Percentiles rank a stretch among this genome's conserved stretches.
Evolutionary conservation across 2,797 vertebrate species (phyloP).

Genomic region (Bryconaethiops microstoma): DNA sequence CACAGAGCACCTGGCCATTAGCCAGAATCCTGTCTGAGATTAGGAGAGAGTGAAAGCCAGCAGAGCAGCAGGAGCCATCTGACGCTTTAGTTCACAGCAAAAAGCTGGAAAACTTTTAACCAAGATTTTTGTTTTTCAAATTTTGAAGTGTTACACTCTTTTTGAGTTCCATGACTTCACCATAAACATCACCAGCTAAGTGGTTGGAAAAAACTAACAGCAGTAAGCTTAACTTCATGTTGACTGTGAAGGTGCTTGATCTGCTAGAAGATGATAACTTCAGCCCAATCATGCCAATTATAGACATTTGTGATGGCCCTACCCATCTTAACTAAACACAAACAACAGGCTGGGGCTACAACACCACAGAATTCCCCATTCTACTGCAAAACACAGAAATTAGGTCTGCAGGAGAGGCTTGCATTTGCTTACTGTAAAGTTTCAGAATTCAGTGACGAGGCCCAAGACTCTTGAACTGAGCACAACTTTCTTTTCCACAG

Average conservation of each 20-base stretch:
- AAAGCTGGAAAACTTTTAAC: neutral
- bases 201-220: neutral
- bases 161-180: neutral
- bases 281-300: neutral
- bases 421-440: constrained; percentile 9
- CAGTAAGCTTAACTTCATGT: neutral
- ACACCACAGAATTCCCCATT: constrained; percentile 49
- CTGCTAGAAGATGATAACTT: no score
- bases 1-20: constrained; percentile 51
- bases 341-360: constrained; percentile 21
- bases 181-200: neutral
- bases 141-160: neutral
- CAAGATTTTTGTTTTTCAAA: neutral
- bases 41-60: constrained; percentile 36
- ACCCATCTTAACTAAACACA: constrained; percentile 37
- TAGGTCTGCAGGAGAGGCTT: constrained; percentile 52
- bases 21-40: constrained; percentile 49
- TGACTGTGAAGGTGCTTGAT: neutral
- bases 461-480: constrained; percentile 50
- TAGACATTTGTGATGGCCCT: neutral
- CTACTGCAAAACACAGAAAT: constrained; percentile 55
- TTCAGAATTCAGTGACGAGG: neutral
- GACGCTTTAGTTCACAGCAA: neutral
- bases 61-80: constrained; percentile 52
- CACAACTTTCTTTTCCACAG: constrained; percentile 70